These are phyloP conservation scores for Pangasius djambal DNA, from an alignment of 2,797 vertebrate genomes.

Conservation along the genomic window DNA sequence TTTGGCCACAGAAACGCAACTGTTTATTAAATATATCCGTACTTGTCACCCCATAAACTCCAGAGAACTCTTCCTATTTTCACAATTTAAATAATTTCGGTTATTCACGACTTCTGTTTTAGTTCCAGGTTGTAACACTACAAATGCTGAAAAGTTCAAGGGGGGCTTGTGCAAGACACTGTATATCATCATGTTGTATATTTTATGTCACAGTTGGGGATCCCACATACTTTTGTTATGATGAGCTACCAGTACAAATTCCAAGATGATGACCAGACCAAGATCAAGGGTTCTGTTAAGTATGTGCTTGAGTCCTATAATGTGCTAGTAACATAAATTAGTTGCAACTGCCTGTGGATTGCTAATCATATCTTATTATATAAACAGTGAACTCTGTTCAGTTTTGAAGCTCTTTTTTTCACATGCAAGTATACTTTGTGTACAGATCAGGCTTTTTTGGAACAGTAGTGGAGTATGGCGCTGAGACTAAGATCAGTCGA, in stretches of 20 bases:
- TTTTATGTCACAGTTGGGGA: constrained; percentile 83
- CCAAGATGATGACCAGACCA: constrained; percentile 96
- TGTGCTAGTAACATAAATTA: not conserved
- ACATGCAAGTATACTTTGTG: not conserved
- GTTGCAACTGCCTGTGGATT: not conserved
- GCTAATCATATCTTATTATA: not conserved
- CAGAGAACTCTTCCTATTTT: not conserved
- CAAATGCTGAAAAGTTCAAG: not conserved
- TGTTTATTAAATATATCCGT: not conserved
- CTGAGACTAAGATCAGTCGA: constrained; percentile 95
- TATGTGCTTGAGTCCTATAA: constrained; percentile 69
- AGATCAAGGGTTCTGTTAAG: constrained; percentile 96
- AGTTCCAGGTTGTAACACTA: not conserved
- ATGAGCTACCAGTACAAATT: constrained; percentile 99
- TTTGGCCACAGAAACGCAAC: not conserved
- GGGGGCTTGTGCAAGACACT: not conserved
- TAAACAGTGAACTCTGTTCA: not conserved
- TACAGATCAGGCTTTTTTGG: constrained; percentile 95
- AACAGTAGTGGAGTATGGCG: constrained; percentile 94
- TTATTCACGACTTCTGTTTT: not conserved
- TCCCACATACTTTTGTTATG: constrained; percentile 94
- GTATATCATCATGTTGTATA: constrained; percentile 3
- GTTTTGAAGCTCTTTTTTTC: not conserved
- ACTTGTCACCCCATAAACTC: not conserved
- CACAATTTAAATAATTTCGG: not conserved